Evolutionary conservation across 2,797 vertebrate species (phyloP).

Genomic region (Propithecus perrieri): DNA sequence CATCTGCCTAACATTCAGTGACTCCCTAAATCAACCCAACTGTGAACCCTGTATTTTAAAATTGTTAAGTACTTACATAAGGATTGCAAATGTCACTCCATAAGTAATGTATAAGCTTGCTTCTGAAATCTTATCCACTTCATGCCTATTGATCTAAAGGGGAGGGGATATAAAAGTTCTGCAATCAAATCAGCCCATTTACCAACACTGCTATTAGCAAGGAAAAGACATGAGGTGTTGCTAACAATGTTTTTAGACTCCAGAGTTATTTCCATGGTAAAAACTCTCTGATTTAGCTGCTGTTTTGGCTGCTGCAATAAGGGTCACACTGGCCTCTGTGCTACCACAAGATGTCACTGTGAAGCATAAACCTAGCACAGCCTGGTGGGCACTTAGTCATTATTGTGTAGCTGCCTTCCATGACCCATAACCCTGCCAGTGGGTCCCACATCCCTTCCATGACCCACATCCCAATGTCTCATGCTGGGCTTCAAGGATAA

Average conservation of each 20-base stretch:
- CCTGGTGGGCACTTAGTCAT: neutral
- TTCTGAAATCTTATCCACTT: neutral
- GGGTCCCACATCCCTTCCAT: neutral
- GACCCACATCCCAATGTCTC: accelerated
- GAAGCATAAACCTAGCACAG: neutral
- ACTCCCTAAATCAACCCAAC: neutral
- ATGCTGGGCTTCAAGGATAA: neutral
- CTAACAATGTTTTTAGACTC: neutral
- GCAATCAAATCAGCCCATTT: neutral
- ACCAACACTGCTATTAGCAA: neutral
- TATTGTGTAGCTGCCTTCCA: accelerated
- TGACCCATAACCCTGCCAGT: accelerated
- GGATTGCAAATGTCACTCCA: neutral
- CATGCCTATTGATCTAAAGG: neutral
- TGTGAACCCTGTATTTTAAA: neutral
- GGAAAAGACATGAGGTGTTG: neutral
- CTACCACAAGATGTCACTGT: neutral
- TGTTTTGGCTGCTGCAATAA: neutral
- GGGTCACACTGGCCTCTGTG: neutral
- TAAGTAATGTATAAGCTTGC: neutral
- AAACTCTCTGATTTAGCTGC: neutral
- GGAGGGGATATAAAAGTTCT: neutral
- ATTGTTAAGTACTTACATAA: neutral
- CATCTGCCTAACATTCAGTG: neutral
- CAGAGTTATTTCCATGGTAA: neutral